Evolutionary conservation across 1,140 invertebrate genomes (phyloP).

Genomic region (Ceratina australensis): DNA sequence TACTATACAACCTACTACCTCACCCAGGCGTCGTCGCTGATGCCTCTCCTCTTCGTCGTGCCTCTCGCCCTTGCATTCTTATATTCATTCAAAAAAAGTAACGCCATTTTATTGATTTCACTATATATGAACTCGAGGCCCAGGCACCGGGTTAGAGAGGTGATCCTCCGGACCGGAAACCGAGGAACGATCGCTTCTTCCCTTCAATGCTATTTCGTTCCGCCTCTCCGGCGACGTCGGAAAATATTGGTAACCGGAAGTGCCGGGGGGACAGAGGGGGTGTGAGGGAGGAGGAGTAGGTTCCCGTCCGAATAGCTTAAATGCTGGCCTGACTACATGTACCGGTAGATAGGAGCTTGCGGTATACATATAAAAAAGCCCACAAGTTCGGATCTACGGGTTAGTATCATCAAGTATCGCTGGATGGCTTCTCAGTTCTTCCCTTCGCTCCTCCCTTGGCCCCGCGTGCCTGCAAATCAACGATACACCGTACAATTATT

Average conservation of each 20-base stretch:
- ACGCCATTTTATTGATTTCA: not conserved
- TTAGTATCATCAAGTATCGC: slow-evolving; percentile 80
- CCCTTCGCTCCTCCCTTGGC: not conserved
- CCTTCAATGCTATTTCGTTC: not conserved
- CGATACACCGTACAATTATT: not conserved
- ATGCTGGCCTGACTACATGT: slow-evolving; percentile 80
- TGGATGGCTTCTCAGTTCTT: slow-evolving; percentile 47
- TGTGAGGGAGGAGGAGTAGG: slow-evolving; percentile 32
- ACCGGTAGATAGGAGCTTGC: slow-evolving; percentile 81
- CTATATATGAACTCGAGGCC: not conserved
- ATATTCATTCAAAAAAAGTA: not conserved
- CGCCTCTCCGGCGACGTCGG: slow-evolving; percentile 37
- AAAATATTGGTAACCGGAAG: slow-evolving; percentile 63
- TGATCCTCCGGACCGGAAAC: not conserved
- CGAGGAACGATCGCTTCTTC: slow-evolving; percentile 6
- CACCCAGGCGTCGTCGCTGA: slow-evolving; percentile 80
- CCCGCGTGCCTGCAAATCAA: not conserved
- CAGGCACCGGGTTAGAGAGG: not conserved
- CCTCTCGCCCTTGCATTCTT: not conserved
- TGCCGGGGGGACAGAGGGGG: slow-evolving; percentile 26
- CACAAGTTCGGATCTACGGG: slow-evolving; percentile 81
- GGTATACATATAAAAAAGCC: slow-evolving; percentile 80
- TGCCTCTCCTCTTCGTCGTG: slow-evolving; percentile 21
- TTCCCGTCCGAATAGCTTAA: slow-evolving; percentile 66
- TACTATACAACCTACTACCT: slow-evolving; percentile 91